Evolutionary conservation across 2,888 invertebrate species (phyloP).

Genomic region (Octonoba sinensis): DNA sequence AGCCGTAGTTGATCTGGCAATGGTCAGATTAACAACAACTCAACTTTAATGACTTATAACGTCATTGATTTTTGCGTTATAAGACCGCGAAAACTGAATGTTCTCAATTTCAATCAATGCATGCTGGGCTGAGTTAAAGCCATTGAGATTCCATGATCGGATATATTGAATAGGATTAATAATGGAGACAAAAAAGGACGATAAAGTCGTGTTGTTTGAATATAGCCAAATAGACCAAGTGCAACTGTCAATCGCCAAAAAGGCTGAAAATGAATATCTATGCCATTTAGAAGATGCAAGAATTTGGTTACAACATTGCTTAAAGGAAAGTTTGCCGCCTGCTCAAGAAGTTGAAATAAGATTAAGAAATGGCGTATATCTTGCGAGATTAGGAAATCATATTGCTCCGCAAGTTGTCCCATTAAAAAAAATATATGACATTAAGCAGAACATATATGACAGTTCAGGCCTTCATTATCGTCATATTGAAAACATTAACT

Average conservation of each 20-base stretch:
- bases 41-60: too few species aligned
- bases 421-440: slow-evolving; percentile 80
- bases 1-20: too few species aligned
- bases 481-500: slow-evolving; percentile 85
- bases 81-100: too few species aligned
- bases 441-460: slow-evolving; percentile 77
- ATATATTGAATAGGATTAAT: too few species aligned
- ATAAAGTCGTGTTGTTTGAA: slow-evolving; percentile 79
- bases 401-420: slow-evolving; percentile 80
- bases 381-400: slow-evolving; percentile 81
- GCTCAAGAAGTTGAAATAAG: slow-evolving; percentile 82
- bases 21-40: too few species aligned
- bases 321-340: slow-evolving; percentile 78
- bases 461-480: slow-evolving; percentile 81
- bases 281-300: slow-evolving; percentile 85
- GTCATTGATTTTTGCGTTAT: too few species aligned
- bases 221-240: too few species aligned
- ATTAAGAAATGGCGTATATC: slow-evolving; percentile 81
- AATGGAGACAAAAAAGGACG: slow-evolving; percentile 69
- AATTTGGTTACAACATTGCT: slow-evolving; percentile 82
- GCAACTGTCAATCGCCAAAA: too few species aligned
- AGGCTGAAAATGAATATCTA: slow-evolving; percentile 83
- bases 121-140: too few species aligned
- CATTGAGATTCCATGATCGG: too few species aligned
- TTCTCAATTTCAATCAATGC: too few species aligned